Percentiles rank a stretch among this genome's conserved stretches.
Conservation (phyloP, 2,888 invertebrate species). For the Melinaea marsaeus region DNA sequence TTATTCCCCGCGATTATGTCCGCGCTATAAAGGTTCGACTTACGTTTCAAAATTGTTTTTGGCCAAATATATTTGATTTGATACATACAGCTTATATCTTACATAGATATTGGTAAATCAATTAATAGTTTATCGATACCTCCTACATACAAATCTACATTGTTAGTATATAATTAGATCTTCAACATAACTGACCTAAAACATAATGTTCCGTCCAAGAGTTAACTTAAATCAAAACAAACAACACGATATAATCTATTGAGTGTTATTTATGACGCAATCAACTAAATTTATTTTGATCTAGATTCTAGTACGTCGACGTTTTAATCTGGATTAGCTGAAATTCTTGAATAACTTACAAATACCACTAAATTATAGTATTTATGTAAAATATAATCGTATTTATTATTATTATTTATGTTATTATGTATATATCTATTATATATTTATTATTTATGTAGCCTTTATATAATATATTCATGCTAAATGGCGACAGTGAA, state of each 20-base stretch:
- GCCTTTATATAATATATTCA: background rate
- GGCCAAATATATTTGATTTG: too few species aligned
- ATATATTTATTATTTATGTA: background rate
- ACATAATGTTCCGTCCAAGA: background rate
- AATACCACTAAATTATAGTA: constrained; percentile 12
- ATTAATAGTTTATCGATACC: too few species aligned
- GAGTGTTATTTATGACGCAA: constrained; percentile 22
- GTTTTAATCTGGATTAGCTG: constrained; percentile 20
- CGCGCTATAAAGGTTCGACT: too few species aligned
- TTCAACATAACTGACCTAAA: background rate
- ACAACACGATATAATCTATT: constrained; percentile 14
- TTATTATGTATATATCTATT: background rate
- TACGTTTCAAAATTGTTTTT: too few species aligned
- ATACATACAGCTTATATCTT: too few species aligned
- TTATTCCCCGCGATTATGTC: too few species aligned
- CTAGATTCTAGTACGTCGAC: constrained; percentile 22
- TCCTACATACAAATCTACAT: too few species aligned
- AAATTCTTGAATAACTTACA: constrained; percentile 20
- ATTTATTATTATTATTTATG: constrained; percentile 2
- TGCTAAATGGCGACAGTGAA: too few species aligned
- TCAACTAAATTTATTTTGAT: constrained; percentile 18
- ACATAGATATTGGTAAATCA: too few species aligned
- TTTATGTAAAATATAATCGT: background rate
- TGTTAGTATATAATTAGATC: too few species aligned
- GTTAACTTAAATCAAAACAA: constrained; percentile 11